Percentiles rank a stretch among this genome's conserved stretches.
Evolutionary conservation across 2,797 vertebrate species (phyloP).

Genomic region (Mycteria americana): DNA sequence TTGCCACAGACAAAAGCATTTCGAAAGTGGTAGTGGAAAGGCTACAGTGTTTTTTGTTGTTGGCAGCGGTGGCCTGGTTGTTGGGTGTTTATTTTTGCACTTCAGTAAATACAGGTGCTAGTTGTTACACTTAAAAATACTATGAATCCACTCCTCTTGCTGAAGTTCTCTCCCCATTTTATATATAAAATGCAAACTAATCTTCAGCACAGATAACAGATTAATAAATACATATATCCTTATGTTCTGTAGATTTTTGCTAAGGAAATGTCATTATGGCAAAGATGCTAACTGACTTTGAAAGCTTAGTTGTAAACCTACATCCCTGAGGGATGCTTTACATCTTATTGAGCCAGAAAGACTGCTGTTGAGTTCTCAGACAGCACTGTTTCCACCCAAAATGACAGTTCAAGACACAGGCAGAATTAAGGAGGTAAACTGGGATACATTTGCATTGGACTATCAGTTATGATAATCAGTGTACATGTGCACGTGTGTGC

Average conservation of each 20-base stretch:
- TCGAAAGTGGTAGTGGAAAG: neutral
- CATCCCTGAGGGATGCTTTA: neutral
- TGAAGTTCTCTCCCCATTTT: neutral
- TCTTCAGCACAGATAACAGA: neutral
- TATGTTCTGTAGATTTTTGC: neutral
- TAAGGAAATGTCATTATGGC: neutral
- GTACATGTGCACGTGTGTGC: neutral
- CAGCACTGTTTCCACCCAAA: neutral
- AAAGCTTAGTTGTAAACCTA: slow-evolving; percentile 15
- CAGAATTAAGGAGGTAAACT: neutral
- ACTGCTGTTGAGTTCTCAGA: neutral
- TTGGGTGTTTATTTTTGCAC: neutral
- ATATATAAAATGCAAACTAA: neutral
- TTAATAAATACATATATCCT: neutral
- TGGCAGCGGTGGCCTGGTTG: neutral
- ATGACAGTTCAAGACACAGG: neutral
- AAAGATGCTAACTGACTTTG: slow-evolving; percentile 13
- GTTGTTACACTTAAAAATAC: neutral
- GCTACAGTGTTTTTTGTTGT: neutral
- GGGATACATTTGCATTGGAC: neutral
- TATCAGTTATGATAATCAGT: neutral
- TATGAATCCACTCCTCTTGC: neutral
- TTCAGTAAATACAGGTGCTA: neutral
- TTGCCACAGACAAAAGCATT: neutral
- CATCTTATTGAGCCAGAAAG: neutral